Conservation (phyloP, 1,140 invertebrate genomes). For the Pseudomyrmex pallidus region DNA sequence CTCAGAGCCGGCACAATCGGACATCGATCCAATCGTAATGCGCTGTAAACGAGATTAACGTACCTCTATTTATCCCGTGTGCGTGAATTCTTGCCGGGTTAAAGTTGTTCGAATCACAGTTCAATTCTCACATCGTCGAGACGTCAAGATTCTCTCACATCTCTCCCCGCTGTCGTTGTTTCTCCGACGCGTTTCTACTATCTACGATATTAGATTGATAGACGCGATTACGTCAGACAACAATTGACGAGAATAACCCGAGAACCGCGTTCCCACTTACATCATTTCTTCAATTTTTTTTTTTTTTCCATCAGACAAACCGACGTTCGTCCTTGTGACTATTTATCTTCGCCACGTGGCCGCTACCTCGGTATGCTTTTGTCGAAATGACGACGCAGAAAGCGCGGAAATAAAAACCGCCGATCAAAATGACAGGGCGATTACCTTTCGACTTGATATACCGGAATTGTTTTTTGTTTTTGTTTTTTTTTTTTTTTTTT, state of each 20-base stretch:
- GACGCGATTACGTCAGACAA: slow-evolving; percentile 51
- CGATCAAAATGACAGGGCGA: not conserved
- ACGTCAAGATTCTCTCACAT: not conserved
- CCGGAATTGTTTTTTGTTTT: too few relatives aligned
- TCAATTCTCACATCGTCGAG: not conserved
- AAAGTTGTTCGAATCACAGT: slow-evolving; percentile 47
- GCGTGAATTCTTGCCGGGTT: slow-evolving; percentile 58
- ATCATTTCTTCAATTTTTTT: not conserved
- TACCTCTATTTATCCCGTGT: slow-evolving; percentile 36
- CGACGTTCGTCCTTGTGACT: slow-evolving; percentile 30
- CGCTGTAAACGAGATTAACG: slow-evolving; percentile 46
- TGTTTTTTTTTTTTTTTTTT: not conserved
- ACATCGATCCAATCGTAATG: slow-evolving; percentile 50
- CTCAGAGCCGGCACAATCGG: slow-evolving; percentile 31
- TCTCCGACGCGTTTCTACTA: too few relatives aligned
- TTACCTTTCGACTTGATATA: not conserved
- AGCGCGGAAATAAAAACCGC: not conserved
- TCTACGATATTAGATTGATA: slow-evolving; percentile 46
- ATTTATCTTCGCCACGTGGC: not conserved
- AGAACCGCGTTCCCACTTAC: not conserved
- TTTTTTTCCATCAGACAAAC: slow-evolving; percentile 22
- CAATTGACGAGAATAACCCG: slow-evolving; percentile 20
- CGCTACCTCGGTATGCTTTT: not conserved
- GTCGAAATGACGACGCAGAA: not conserved
- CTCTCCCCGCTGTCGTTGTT: too few relatives aligned